These are phyloP conservation scores for Macrophya annulata DNA, from an alignment of 2,888 invertebrate genomes.

Conservation along the genomic window DNA sequence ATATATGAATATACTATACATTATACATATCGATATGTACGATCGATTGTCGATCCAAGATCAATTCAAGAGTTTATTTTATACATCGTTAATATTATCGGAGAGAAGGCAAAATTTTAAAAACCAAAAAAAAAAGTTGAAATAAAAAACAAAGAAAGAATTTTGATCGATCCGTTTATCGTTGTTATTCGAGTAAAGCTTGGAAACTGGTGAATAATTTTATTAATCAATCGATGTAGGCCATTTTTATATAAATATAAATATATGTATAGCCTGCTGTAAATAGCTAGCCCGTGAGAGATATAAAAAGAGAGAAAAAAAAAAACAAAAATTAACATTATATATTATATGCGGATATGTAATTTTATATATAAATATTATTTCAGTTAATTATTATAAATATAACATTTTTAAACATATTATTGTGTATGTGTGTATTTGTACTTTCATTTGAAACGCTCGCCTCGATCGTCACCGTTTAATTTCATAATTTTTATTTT, in stretches of 20 bases:
- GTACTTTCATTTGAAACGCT: background rate
- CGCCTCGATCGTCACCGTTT: constrained; percentile 46
- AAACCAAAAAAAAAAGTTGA: too few species aligned
- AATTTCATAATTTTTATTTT: background rate
- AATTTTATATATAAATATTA: background rate
- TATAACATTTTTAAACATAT: constrained; percentile 37
- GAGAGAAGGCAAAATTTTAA: background rate
- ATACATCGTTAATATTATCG: background rate
- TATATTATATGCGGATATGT: constrained; percentile 9
- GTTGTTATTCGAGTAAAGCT: background rate
- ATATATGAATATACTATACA: constrained; percentile 49
- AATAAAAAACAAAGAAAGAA: too few species aligned
- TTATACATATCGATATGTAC: background rate
- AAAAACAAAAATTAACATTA: background rate
- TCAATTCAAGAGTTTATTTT: background rate
- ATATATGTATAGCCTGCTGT: constrained; percentile 59
- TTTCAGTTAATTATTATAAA: constrained; percentile 40
- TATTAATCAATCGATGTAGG: background rate
- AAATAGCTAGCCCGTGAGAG: constrained; percentile 20
- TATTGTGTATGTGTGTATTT: background rate
- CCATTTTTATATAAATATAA: constrained; percentile 27
- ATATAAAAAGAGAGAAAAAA: background rate
- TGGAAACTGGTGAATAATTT: background rate
- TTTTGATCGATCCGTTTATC: too few species aligned
- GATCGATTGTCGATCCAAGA: constrained; percentile 7